Conservation (phyloP, 2,113 vertebrate genomes). For the Apeltes quadracus region DNA sequence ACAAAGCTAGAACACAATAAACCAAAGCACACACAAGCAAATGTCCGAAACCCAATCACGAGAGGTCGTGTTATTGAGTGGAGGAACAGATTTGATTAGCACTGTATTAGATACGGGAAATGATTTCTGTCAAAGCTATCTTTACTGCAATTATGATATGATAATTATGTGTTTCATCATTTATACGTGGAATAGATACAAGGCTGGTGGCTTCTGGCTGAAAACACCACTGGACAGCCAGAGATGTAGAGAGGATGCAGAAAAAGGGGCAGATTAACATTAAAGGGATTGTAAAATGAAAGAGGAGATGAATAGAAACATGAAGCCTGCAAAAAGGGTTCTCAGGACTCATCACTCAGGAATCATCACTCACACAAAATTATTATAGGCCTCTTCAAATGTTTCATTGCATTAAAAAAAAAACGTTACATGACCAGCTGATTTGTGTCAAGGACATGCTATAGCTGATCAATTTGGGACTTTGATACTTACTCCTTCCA, state of each 20-base stretch:
- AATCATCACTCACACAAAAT: not conserved
- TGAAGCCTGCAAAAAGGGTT: too few species aligned
- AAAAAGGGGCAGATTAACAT: constrained; percentile 15
- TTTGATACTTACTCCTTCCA: not conserved
- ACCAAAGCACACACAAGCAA: constrained; percentile 71
- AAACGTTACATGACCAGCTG: not conserved
- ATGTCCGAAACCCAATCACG: constrained; percentile 97
- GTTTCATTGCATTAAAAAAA: not conserved
- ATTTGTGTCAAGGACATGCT: not conserved
- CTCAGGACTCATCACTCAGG: not conserved
- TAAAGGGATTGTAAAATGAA: constrained; percentile 15
- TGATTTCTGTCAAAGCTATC: constrained; percentile 99
- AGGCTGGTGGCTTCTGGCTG: constrained; percentile 90
- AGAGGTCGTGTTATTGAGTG: constrained; percentile 97
- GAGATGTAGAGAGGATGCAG: constrained; percentile 82
- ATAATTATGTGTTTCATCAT: constrained; percentile 99
- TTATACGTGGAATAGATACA: constrained; percentile 91
- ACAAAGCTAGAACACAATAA: constrained; percentile 10
- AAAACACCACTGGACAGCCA: constrained; percentile 37
- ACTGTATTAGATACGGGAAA: constrained; percentile 99
- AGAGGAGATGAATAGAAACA: constrained; percentile 1
- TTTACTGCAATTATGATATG: constrained; percentile 99
- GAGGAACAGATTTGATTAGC: constrained; percentile 99
- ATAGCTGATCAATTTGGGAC: not conserved
- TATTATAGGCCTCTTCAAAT: not conserved